Conservation (phyloP, 2,113 vertebrate species). For the Hyperoodon ampullatus region DNA sequence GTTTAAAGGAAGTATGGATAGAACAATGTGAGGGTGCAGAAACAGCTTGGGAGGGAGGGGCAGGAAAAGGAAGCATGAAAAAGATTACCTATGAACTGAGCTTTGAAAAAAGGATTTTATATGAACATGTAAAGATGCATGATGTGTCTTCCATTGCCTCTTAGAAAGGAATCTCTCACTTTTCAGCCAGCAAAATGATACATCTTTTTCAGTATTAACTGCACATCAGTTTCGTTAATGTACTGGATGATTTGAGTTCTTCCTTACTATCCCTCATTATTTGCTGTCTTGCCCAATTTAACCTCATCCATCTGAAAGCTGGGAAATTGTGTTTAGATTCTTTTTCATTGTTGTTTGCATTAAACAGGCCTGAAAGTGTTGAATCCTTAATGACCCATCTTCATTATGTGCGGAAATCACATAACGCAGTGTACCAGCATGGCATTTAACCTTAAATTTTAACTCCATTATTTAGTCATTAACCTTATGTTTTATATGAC, state of each 20-base stretch:
- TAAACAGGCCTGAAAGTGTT: slow-evolving; percentile 77
- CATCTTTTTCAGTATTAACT: slow-evolving; percentile 70
- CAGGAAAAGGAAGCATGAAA: not conserved
- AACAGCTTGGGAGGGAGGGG: not conserved
- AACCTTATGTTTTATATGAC: slow-evolving; percentile 63
- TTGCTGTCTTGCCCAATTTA: slow-evolving; percentile 85
- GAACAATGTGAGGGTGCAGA: rapidly evolving
- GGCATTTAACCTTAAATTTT: slow-evolving; percentile 72
- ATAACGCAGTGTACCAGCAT: slow-evolving; percentile 50
- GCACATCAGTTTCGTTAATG: slow-evolving; percentile 73
- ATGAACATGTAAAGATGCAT: not conserved
- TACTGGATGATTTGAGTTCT: slow-evolving; percentile 78
- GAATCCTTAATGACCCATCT: slow-evolving; percentile 71
- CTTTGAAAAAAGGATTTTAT: not conserved
- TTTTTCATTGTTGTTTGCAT: slow-evolving; percentile 79
- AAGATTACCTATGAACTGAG: not conserved
- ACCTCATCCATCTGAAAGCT: slow-evolving; percentile 82
- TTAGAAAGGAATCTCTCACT: slow-evolving; percentile 28
- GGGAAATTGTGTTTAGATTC: slow-evolving; percentile 80
- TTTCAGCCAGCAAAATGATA: not conserved
- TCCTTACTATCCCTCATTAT: slow-evolving; percentile 84
- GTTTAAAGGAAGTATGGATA: not conserved
- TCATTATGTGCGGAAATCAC: slow-evolving; percentile 71
- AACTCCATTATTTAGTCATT: slow-evolving; percentile 72
- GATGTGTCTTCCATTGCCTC: not conserved